These are phyloP conservation scores for Stegana nigrithorax DNA, from an alignment of 2,888 invertebrate genomes.

Conservation along the genomic window DNA sequence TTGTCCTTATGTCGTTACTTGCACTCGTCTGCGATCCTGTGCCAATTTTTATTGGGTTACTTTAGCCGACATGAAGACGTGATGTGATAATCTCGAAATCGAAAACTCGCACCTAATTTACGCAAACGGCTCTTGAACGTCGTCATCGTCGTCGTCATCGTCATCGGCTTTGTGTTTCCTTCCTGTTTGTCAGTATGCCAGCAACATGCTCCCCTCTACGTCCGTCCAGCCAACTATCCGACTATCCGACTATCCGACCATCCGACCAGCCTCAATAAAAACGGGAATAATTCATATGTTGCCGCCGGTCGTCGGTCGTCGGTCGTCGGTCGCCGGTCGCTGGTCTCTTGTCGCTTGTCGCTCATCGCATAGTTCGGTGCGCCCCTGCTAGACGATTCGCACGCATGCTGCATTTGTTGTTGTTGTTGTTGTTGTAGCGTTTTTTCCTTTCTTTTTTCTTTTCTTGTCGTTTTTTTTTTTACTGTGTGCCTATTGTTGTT, in stretches of 20 bases:
- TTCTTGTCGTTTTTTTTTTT: slow-evolving; percentile 1
- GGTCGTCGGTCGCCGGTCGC: background rate
- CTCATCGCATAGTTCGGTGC: background rate
- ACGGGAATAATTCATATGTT: slow-evolving; percentile 47
- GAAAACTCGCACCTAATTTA: slow-evolving; percentile 63
- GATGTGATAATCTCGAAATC: slow-evolving; percentile 58
- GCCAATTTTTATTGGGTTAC: too few relatives aligned
- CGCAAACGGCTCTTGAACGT: slow-evolving; percentile 19
- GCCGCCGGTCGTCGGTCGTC: slow-evolving; percentile 29
- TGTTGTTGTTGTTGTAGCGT: slow-evolving; percentile 24
- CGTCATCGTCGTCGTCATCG: background rate
- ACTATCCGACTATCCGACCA: slow-evolving; percentile 29
- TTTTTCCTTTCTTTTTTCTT: slow-evolving; percentile 11
- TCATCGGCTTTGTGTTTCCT: background rate
- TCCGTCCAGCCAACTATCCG: slow-evolving; percentile 44
- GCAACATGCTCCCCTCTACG: too few relatives aligned
- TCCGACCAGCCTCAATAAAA: slow-evolving; percentile 50
- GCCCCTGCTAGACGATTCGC: background rate
- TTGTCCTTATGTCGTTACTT: background rate
- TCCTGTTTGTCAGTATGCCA: too few relatives aligned
- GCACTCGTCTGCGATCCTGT: background rate
- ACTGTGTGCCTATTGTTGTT: too few relatives aligned
- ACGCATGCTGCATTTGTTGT: background rate
- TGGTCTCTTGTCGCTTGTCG: background rate
- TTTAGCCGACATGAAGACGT: too few relatives aligned